Evolutionary conservation across 2,888 invertebrate genomes (phyloP), one percentile per base, ranked within the genome.

Genomic region (Iphiclides podalirius): DNA sequence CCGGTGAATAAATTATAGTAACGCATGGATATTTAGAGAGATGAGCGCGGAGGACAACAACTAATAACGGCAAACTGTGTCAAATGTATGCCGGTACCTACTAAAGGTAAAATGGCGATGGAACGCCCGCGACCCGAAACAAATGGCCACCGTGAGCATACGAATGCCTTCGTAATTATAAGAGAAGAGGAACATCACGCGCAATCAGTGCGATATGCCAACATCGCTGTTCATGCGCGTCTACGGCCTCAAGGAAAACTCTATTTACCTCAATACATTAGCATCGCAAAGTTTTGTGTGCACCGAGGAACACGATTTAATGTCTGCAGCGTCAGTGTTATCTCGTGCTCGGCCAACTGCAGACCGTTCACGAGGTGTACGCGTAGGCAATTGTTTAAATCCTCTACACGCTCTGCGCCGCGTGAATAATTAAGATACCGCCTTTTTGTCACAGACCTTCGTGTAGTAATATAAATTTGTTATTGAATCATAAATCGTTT

Each of bases 261-360:
- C 52, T 61, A 52, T 66, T 67, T 66, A 66, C 66, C 61, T 67
- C 60, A 53, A 61, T 61, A 58, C 52, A 79, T 77, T 79, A 73
- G 59, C 78, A 76, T 73, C 69, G 69, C 63, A 66, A 31, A 31
- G 31, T 31, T 70, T 66, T 55, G 57, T 52, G 57, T 62, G 67
- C 66, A 66, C 66, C 71, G 70, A 71, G n/a, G n/a, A n/a, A n/a
- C n/a, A n/a, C n/a, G n/a, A n/a, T n/a, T n/a, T n/a, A n/a, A n/a
- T n/a, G n/a, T n/a, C n/a, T 31, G 8, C 31, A 49, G 58, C 57
- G 59, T 55, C 51, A 55, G 51, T 55, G 17, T 17, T 31, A 28
- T 43, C 39, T 46, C 28, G 53, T 26, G 36, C 34, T 16, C 38
- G 39, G 39, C 13, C 43, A 37, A 44, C n/a, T 28, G 3, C 12